phyloP scores from a whole-genome alignment of 2,797 vertebrate genomes.

The Bufotes viridis region DNA sequence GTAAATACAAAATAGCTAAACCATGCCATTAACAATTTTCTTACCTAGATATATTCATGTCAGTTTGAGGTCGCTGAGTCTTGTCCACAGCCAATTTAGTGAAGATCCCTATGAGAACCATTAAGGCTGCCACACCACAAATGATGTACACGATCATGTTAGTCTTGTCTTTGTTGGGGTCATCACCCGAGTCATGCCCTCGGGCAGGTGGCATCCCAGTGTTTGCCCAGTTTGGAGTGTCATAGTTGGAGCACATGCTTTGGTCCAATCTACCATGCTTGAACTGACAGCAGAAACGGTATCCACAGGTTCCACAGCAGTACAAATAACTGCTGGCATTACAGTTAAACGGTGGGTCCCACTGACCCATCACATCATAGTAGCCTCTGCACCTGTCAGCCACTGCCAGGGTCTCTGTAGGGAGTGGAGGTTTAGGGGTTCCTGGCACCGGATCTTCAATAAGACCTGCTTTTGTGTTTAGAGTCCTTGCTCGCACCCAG shows the following conservation, averaged over 20 bases:
- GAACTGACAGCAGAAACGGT: slow-evolving; percentile 98
- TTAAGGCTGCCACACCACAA: slow-evolving; percentile 95
- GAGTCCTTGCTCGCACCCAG: slow-evolving; percentile 67
- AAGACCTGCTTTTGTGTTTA: slow-evolving; percentile 71
- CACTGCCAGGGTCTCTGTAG: slow-evolving; percentile 66
- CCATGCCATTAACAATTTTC: slow-evolving; percentile 12
- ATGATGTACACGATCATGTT: slow-evolving; percentile 98
- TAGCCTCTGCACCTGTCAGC: slow-evolving; percentile 90
- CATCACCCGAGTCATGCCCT: slow-evolving; percentile 83
- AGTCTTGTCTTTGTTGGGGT: slow-evolving; percentile 88
- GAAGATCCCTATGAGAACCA: slow-evolving; percentile 94
- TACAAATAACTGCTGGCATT: slow-evolving; percentile 91
- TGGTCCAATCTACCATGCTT: slow-evolving; percentile 90
- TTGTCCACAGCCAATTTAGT: slow-evolving; percentile 93
- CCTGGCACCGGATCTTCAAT: slow-evolving; percentile 71
- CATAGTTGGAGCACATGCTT: slow-evolving; percentile 95
- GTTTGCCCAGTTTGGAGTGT: slow-evolving; percentile 96
- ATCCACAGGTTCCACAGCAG: slow-evolving; percentile 97
- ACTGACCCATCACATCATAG: slow-evolving; percentile 98
- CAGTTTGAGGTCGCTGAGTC: slow-evolving; percentile 85
- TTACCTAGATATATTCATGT: slow-evolving; percentile 95
- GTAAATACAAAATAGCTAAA: background rate
- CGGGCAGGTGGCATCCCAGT: slow-evolving; percentile 82
- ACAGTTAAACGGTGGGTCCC: slow-evolving; percentile 97
- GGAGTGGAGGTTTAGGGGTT: slow-evolving; percentile 68